A percentile compares a stretch with the other conserved stretches of the same genome.
These are phyloP conservation scores for Pseudochirops corinnae DNA, from an alignment of 2,797 vertebrate species.

Conservation along the genomic window DNA sequence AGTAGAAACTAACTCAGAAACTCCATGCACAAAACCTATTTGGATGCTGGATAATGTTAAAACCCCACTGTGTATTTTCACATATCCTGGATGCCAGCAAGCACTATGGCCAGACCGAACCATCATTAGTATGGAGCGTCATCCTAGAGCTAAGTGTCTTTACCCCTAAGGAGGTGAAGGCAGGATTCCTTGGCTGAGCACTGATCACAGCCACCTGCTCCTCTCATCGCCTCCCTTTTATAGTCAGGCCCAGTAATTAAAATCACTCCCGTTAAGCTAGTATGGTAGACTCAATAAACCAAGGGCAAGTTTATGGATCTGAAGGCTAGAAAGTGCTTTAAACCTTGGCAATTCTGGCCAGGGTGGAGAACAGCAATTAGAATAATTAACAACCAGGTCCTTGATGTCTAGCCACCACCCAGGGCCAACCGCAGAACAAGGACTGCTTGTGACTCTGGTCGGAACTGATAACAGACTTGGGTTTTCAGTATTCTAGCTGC, in stretches of 20 bases:
- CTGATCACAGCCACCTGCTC: conserved; percentile 37
- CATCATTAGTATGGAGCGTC: background rate
- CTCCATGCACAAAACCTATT: background rate
- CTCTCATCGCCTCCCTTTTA: conserved; percentile 2
- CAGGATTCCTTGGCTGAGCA: conserved; percentile 12
- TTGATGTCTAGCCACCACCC: conserved; percentile 61
- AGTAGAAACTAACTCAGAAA: conserved; percentile 8
- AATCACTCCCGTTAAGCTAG: conserved; percentile 72
- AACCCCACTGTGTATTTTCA: background rate
- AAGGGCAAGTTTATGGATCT: conserved; percentile 77
- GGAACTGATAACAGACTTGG: conserved; percentile 46
- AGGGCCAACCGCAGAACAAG: conserved; percentile 30
- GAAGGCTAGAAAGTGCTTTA: conserved; percentile 74
- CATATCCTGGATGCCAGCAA: accelerated
- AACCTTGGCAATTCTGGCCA: conserved; percentile 59
- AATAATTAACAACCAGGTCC: conserved; percentile 79
- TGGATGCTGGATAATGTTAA: background rate
- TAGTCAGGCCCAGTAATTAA: conserved; percentile 71
- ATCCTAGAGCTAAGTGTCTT: background rate
- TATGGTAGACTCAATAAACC: conserved; percentile 75
- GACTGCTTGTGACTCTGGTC: conserved; percentile 50
- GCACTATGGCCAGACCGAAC: accelerated
- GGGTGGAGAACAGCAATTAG: conserved; percentile 78
- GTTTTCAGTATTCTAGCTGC: background rate
- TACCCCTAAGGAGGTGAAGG: background rate